These are phyloP conservation scores for Chrysotoxum bicinctum DNA, from an alignment of 2,888 invertebrate species.

Conservation along the genomic window DNA sequence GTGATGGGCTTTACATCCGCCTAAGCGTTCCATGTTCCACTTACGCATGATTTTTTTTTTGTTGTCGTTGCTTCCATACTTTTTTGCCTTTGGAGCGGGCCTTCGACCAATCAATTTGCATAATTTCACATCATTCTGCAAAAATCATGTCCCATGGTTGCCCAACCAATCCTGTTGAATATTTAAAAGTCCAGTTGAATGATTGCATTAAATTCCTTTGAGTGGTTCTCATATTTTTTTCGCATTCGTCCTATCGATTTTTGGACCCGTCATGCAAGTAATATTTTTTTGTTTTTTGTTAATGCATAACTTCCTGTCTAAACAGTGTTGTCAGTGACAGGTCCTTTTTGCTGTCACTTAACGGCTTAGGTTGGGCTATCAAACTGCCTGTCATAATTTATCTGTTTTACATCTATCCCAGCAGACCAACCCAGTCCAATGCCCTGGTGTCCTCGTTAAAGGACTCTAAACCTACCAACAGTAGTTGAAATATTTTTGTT, in stretches of 20 bases:
- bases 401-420: constrained; percentile 51
- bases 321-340: constrained; percentile 46
- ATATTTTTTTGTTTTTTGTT: neutral
- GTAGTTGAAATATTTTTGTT: constrained; percentile 55
- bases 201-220: constrained; percentile 52
- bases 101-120: constrained; percentile 64
- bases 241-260: constrained; percentile 10
- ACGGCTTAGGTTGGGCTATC: constrained; percentile 45
- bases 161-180: constrained; percentile 54
- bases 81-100: neutral
- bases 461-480: constrained; percentile 37
- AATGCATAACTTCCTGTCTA: constrained; percentile 23
- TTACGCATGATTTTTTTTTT: constrained; percentile 9
- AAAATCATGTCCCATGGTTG: constrained; percentile 53
- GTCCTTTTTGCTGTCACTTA: constrained; percentile 27
- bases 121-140: constrained; percentile 60
- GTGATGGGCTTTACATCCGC: constrained; percentile 26
- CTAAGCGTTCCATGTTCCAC: constrained; percentile 48
- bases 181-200: constrained; percentile 58
- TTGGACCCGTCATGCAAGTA: constrained; percentile 14
- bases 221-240: neutral
- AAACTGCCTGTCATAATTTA: constrained; percentile 42
- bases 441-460: constrained; percentile 5
- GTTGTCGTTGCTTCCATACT: neutral
- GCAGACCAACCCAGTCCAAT: constrained; percentile 22